Conservation (phyloP, 2,797 vertebrate species). For the Pipistrellus nathusii region DNA sequence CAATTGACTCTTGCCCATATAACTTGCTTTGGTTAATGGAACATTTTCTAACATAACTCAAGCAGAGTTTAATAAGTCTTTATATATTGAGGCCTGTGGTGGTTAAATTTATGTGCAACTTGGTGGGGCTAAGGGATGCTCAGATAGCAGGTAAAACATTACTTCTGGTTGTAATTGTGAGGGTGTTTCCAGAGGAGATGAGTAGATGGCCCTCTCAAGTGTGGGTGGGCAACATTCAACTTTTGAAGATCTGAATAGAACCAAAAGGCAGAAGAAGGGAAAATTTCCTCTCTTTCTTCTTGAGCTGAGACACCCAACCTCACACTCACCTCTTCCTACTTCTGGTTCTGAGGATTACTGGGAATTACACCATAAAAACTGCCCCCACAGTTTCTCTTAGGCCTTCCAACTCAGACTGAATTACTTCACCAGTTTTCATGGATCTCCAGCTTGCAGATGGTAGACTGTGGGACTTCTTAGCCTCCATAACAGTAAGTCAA, state of each 20-base stretch:
- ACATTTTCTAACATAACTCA: conserved; percentile 13
- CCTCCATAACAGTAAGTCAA: background rate
- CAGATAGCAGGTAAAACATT: background rate
- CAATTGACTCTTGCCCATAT: background rate
- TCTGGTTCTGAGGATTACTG: background rate
- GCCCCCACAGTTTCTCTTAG: too few relatives aligned
- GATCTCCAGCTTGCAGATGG: background rate
- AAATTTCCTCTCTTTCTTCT: background rate
- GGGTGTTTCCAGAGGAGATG: background rate
- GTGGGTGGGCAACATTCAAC: background rate
- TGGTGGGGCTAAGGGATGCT: background rate
- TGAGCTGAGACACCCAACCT: background rate
- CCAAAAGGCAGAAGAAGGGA: background rate
- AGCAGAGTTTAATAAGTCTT: conserved; percentile 11
- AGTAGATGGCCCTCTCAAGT: background rate
- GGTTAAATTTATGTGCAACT: background rate
- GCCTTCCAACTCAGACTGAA: background rate
- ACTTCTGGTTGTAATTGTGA: background rate
- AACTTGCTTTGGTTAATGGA: background rate
- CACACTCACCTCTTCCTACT: background rate
- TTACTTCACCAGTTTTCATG: background rate
- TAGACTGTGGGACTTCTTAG: background rate
- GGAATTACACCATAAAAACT: background rate
- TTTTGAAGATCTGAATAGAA: background rate
- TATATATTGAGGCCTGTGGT: background rate